These are phyloP conservation scores for Accipiter superciliosus DNA, from an alignment of 2,797 vertebrate species.

Conservation along the genomic window DNA sequence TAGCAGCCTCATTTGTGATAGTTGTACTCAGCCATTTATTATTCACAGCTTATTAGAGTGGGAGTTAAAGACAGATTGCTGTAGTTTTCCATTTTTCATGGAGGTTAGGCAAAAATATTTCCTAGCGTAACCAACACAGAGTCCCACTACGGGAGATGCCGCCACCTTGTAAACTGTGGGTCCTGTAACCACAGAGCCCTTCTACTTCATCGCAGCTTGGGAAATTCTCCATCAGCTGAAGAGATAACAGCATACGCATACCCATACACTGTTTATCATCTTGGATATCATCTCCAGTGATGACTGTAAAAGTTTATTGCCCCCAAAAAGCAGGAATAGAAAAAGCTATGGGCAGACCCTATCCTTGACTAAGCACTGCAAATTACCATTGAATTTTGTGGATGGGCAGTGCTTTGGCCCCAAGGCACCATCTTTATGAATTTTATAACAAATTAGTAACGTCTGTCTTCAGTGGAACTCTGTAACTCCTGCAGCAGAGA, in stretches of 20 bases:
- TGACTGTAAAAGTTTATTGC: not conserved
- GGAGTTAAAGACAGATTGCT: slow-evolving; percentile 36
- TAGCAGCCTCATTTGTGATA: not conserved
- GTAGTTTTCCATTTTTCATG: not conserved
- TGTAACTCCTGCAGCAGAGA: not conserved
- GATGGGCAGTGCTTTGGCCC: not conserved
- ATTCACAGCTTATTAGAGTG: slow-evolving; percentile 45
- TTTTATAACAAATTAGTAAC: not conserved
- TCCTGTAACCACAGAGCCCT: not conserved
- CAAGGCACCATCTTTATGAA: not conserved
- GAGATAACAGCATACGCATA: not conserved
- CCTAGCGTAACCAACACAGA: not conserved
- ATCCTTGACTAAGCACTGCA: not conserved
- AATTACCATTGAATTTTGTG: not conserved
- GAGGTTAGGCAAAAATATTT: slow-evolving; percentile 2
- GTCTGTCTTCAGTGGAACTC: not conserved
- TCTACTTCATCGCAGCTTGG: not conserved
- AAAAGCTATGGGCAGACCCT: not conserved
- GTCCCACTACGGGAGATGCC: not conserved
- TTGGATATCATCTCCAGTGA: not conserved
- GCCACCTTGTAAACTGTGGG: not conserved
- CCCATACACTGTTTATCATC: not conserved
- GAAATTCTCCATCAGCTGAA: not conserved
- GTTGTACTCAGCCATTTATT: slow-evolving; percentile 30
- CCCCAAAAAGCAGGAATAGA: not conserved